These are phyloP conservation scores for Heteropelma amictum DNA, from an alignment of 2,888 invertebrate species.

Conservation along the genomic window DNA sequence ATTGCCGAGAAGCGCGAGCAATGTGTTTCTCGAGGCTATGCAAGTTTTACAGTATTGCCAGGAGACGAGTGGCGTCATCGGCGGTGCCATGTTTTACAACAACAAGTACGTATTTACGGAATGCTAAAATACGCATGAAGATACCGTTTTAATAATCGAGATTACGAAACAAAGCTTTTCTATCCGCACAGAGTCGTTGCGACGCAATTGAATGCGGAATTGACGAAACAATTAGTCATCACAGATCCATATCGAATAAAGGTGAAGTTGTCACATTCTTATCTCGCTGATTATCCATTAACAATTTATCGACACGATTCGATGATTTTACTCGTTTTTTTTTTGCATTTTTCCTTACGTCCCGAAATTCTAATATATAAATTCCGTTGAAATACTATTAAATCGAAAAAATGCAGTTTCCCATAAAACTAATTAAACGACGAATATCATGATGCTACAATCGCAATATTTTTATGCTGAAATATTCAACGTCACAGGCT, in stretches of 20 bases:
- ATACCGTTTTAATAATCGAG: no score
- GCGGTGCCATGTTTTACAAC: slow-evolving; percentile 91
- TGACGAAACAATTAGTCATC: slow-evolving; percentile 89
- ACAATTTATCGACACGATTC: neutral
- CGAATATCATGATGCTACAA: no score
- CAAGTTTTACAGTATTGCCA: slow-evolving; percentile 92
- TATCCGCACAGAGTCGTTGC: slow-evolving; percentile 92
- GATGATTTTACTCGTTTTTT: neutral
- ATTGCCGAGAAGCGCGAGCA: slow-evolving; percentile 91
- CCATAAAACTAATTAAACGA: no score
- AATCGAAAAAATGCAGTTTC: no score
- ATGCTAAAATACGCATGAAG: neutral
- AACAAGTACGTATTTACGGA: slow-evolving; percentile 85
- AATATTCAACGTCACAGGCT: slow-evolving; percentile 75
- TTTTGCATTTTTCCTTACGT: no score
- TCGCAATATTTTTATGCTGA: no score
- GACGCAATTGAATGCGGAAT: slow-evolving; percentile 84
- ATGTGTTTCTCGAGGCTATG: slow-evolving; percentile 91
- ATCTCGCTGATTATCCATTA: neutral
- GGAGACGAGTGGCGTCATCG: slow-evolving; percentile 87
- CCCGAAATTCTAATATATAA: no score
- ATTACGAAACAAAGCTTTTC: no score
- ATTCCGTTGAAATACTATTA: no score
- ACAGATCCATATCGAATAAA: slow-evolving; percentile 92
- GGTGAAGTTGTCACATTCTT: slow-evolving; percentile 70